Conservation (phyloP, 2,888 invertebrate genomes). For the Drosophila ustulata region DNA sequence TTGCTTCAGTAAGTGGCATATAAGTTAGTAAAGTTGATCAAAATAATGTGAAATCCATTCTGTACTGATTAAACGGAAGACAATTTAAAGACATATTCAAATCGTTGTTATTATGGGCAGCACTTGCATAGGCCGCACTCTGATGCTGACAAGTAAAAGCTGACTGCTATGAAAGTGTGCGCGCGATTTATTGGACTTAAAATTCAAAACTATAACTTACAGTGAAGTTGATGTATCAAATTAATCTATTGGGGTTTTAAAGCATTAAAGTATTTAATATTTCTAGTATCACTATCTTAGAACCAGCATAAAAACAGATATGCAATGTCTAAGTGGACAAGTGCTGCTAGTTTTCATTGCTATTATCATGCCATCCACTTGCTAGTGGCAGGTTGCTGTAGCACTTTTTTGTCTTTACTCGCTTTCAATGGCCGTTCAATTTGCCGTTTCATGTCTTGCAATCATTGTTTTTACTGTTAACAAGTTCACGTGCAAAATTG, state of each 20-base stretch:
- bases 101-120: constrained; percentile 1
- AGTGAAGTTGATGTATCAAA: too few species aligned
- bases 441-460: constrained; percentile 63
- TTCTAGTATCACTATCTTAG: background rate
- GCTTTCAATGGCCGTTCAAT: constrained; percentile 63
- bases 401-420: background rate
- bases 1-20: constrained; percentile 53
- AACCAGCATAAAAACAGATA: background rate
- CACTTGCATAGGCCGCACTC: constrained; percentile 8
- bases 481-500: constrained; percentile 74
- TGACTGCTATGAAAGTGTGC: background rate
- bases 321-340: background rate
- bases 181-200: constrained; percentile 1
- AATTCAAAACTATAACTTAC: background rate
- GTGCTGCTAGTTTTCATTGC: background rate
- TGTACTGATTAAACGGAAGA: background rate
- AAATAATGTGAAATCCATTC: too few species aligned
- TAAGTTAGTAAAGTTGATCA: background rate
- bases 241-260: background rate
- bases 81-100: background rate
- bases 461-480: constrained; percentile 53
- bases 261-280: background rate
- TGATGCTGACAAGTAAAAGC: background rate
- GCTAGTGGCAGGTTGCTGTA: background rate
- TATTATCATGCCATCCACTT: background rate